phyloP scores from a whole-genome alignment of 2,113 vertebrate genomes.

The Girardinichthys multiradiatus region DNA sequence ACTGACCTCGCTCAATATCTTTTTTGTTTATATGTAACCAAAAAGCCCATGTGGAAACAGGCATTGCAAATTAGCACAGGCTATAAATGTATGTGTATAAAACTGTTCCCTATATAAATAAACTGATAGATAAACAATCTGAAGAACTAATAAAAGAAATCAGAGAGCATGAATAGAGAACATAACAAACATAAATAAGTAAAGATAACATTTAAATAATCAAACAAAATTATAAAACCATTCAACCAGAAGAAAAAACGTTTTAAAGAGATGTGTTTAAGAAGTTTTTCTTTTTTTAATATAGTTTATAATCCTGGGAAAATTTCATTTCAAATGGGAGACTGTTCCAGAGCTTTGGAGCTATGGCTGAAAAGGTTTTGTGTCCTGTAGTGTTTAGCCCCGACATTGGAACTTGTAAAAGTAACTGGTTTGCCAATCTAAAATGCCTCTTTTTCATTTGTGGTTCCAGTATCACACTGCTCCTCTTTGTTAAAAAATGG shows the following conservation, averaged over 20 bases:
- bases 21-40: background rate
- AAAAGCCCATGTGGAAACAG: background rate
- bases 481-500: too few relatives aligned
- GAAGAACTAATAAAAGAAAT: background rate
- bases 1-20: background rate
- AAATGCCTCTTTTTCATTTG: too few relatives aligned
- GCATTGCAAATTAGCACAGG: background rate
- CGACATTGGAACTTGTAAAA: too few relatives aligned
- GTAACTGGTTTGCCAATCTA: too few relatives aligned
- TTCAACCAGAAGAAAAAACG: background rate
- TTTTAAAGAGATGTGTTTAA: background rate
- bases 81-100: background rate
- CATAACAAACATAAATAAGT: background rate
- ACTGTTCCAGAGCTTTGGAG: background rate
- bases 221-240: background rate
- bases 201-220: too few relatives aligned
- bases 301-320: too few relatives aligned
- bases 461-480: too few relatives aligned
- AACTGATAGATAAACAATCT: background rate
- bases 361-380: too few relatives aligned
- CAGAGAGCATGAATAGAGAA: background rate
- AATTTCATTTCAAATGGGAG: background rate
- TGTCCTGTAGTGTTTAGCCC: too few relatives aligned
- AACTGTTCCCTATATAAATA: background rate
- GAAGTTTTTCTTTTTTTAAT: background rate